Evolutionary conservation across 2,888 invertebrate species (phyloP).

Genomic region (Abrostola tripartita): DNA sequence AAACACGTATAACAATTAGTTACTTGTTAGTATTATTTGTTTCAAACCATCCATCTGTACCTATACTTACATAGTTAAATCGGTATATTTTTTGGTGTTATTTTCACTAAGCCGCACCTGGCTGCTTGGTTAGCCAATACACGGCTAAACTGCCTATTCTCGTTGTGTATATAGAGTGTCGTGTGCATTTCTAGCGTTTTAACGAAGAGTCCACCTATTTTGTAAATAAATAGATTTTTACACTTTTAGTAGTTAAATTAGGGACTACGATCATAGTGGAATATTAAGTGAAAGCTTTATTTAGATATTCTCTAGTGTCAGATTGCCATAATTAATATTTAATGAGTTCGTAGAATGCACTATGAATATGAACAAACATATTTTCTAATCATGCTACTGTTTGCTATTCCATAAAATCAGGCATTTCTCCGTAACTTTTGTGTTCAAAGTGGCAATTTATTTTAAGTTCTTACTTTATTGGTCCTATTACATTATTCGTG

Average conservation of each 20-base stretch:
- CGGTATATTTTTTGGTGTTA: too few relatives aligned
- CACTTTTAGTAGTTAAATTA: constrained; percentile 76
- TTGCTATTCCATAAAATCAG: constrained; percentile 42
- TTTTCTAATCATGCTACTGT: constrained; percentile 36
- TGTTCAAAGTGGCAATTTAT: constrained; percentile 43
- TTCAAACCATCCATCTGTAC: too few relatives aligned
- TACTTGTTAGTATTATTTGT: too few relatives aligned
- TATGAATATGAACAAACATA: constrained; percentile 44
- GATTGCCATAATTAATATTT: constrained; percentile 78
- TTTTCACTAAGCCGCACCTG: too few relatives aligned
- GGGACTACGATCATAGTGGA: constrained; percentile 64
- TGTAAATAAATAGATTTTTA: constrained; percentile 87
- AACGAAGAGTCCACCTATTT: constrained; percentile 88
- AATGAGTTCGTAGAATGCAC: constrained; percentile 54
- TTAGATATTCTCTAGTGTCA: constrained; percentile 76
- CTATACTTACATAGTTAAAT: too few relatives aligned
- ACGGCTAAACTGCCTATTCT: constrained; percentile 28
- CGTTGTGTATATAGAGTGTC: constrained; percentile 72
- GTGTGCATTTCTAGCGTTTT: constrained; percentile 82
- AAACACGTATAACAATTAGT: too few relatives aligned
- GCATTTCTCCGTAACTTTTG: constrained; percentile 31
- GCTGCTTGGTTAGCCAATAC: too few relatives aligned
- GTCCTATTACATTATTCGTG: constrained; percentile 5
- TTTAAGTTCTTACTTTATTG: neutral
- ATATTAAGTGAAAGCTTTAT: constrained; percentile 82